Evolutionary conservation across 1,140 invertebrate genomes (phyloP).

Genomic region (Carposina sasakii): DNA sequence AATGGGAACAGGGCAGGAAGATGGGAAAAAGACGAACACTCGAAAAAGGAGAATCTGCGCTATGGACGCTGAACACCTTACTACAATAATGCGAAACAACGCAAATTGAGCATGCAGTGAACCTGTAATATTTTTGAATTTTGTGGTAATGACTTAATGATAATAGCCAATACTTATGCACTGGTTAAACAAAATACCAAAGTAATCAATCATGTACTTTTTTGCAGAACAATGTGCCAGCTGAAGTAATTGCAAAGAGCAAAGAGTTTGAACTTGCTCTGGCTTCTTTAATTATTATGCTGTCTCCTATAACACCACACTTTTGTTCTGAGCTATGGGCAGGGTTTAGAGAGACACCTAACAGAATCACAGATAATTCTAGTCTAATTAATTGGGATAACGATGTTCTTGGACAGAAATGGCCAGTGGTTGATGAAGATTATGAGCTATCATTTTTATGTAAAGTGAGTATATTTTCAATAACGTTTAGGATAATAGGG

Average conservation of each 20-base stretch:
- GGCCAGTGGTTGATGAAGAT: conserved; percentile 86
- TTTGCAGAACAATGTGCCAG: conserved; percentile 66
- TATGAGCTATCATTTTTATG: conserved; percentile 80
- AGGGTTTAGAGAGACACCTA: conserved; percentile 78
- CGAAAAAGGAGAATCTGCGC: no score
- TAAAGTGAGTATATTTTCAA: conserved; percentile 60
- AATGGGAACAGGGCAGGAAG: no score
- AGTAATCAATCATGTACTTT: no score
- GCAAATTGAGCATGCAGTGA: no score
- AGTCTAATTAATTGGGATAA: conserved; percentile 75
- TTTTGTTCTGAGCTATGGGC: conserved; percentile 93
- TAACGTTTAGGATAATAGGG: background rate
- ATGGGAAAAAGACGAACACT: no score
- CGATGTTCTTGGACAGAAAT: conserved; percentile 80
- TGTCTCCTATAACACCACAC: conserved; percentile 90
- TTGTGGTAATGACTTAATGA: no score
- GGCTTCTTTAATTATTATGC: conserved; percentile 85
- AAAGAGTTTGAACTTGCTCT: conserved; percentile 86
- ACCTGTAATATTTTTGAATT: no score
- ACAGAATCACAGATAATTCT: conserved; percentile 67
- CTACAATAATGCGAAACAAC: no score
- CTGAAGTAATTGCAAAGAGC: conserved; percentile 76
- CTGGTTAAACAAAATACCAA: no score
- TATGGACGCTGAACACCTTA: no score
- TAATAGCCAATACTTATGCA: no score